Conservation (phyloP, 2,888 invertebrate genomes). For the Conomelus anceps region DNA sequence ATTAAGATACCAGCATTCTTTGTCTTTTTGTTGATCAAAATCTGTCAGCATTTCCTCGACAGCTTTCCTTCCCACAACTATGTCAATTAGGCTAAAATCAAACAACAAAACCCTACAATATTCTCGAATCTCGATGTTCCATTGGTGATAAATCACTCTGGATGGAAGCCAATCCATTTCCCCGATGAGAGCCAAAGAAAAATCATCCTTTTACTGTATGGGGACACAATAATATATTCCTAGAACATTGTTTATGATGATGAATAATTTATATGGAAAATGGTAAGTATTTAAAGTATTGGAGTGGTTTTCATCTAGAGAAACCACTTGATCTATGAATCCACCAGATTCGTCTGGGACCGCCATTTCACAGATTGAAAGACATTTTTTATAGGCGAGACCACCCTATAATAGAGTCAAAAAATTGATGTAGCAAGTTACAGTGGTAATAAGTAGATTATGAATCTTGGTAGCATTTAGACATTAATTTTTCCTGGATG, state of each 20-base stretch:
- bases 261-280: neutral
- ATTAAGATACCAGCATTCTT: neutral
- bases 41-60: neutral
- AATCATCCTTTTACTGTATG: neutral
- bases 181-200: neutral
- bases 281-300: neutral
- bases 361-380: neutral
- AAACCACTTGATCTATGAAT: neutral
- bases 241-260: neutral
- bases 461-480: neutral
- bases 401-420: neutral
- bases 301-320: neutral
- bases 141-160: neutral
- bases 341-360: neutral
- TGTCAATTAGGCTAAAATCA: neutral
- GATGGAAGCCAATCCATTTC: neutral
- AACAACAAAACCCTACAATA: neutral
- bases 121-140: neutral
- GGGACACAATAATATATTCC: neutral
- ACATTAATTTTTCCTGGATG: neutral
- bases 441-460: neutral
- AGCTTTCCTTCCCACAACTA: neutral
- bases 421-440: neutral
- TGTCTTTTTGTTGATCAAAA: neutral
- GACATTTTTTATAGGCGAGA: neutral